Conservation (phyloP, 53 echinoderm and acorn worm species). For the Pentamera pediparva region DNA sequence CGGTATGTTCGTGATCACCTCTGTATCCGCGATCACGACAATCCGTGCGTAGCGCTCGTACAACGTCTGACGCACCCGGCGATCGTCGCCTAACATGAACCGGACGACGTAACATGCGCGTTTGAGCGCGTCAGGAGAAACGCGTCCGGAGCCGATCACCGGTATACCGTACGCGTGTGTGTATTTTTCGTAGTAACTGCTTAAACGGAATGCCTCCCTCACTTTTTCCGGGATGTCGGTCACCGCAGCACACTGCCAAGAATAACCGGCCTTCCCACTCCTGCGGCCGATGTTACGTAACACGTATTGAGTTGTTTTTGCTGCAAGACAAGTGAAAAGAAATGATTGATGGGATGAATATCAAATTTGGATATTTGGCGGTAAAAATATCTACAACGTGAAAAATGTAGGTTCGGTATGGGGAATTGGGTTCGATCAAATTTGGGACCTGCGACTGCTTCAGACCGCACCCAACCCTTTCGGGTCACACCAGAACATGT, state of each 20-base stretch:
- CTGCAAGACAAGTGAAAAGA: background rate
- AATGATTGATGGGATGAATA: too few relatives aligned
- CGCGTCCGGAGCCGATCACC: conserved; percentile 57
- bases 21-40: conserved; percentile 50
- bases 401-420: too few relatives aligned
- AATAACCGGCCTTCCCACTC: conserved; percentile 49
- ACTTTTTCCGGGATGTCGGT: conserved; percentile 50
- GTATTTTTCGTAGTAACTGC: conserved; percentile 70
- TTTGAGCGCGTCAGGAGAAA: conserved; percentile 61
- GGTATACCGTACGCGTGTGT: conserved; percentile 90
- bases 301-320: conserved; percentile 4
- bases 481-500: too few relatives aligned
- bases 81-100: conserved; percentile 69
- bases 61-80: conserved; percentile 63
- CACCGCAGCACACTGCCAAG: conserved; percentile 62
- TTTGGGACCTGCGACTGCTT: too few relatives aligned
- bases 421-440: too few relatives aligned
- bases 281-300: conserved; percentile 60
- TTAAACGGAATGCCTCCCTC: conserved; percentile 60
- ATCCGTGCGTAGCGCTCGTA: conserved; percentile 50
- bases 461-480: too few relatives aligned
- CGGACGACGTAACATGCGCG: conserved; percentile 86
- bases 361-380: too few relatives aligned
- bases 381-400: too few relatives aligned
- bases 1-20: conserved; percentile 51